Base-by-base conservation (phyloP, 2,888 invertebrate species). In the Eristalis tenax region DNA sequence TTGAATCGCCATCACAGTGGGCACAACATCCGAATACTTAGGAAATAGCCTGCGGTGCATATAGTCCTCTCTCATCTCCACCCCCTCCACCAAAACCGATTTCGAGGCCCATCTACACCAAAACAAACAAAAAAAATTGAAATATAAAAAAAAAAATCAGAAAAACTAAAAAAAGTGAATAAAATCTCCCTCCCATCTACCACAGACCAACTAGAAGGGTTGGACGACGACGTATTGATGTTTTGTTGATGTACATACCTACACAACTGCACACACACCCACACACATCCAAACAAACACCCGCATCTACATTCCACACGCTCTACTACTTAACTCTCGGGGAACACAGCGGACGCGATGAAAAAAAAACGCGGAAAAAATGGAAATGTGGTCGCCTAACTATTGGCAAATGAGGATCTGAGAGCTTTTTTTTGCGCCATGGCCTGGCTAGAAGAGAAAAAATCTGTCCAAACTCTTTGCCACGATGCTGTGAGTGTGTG, bases 321-420 rank as follows among this genome's bases (percentile, higher is more conserved):
- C 50, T 50, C 18, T 50, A n/a, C 50, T 87, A 87, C 87, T 83
- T 87, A 87, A 78, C 83, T 83, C 79, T 59, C 50, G 59, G 59
- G 63, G 70, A 63, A 65, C 15, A 59, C 69, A 65, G 65, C 28
- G 70, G 78, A 83, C 61, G 66, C 35, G 50, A 61, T 32, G 50
- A 5, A 57, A 65, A 38, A 68, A 78, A 69, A 11, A n/a, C 32
- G 35, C 26, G 15, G 63, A 35, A 64, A 76, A 86, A 86, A 82
- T 61, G 76, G 70, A 79, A 83, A 63, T 75, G 83, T 83, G 87
- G 87, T 87, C 87, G 87, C 87, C 87, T 87, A 87, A 87, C 87
- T 87, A 87, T 87, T 87, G 87, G 87, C 87, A 87, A 87, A 87
- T 87, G 87, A 86, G 86, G 86, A 86, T 86, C 86, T 86, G 86